Evolutionary conservation across 2,113 vertebrate species (phyloP), one percentile per base, ranked within the genome.

Genomic region (Oreocharis arfaki): DNA sequence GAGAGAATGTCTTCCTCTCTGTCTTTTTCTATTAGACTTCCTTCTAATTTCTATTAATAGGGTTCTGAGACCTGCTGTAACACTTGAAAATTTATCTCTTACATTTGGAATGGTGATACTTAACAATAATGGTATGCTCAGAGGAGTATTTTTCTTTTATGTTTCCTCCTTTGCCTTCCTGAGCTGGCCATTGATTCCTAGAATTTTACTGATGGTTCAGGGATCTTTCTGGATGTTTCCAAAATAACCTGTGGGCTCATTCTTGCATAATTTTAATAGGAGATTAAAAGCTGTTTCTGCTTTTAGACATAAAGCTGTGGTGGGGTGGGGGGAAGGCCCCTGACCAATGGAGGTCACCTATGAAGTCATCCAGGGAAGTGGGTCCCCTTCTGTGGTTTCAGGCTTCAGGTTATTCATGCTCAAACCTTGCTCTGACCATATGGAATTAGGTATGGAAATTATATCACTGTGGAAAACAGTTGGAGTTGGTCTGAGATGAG

Each of bases 31-130:
- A 92, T 94, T 92, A 97, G 79, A 82, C 94, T 96, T 90, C 77
- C 50, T 80, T 96, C 84, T 71, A 85, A 97, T 84, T 94, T 89
- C 96, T 97, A 96, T 97, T 97, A 97, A 97, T 96, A 94, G 95
- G 92, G 94, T 95, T 95, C 91, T 69, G 70, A 96, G 94, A 95
- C 74, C 87, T 85, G 86, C 84, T 79, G 67, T 91, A 95, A 75
- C 82, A 77, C 92, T 96, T 76, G 74, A 79, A 95, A 97, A 97
- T 97, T 97, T 97, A 96, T 97, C 96, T 97, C 93, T 96, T 79
- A 76, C 44, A 1, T 96, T 95, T 93, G 85, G 83, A 96, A 96
- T 52, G 87, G 90, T 96, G 96, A 96, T 97, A 96, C 96, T 97
- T 97, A 97, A 97, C 96, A 97, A 97, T 97, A 96, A 97, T 76